A percentile compares a stretch with the other conserved stretches of the same genome.
Conservation (phyloP, 2,113 vertebrate species). For the Pelmatolapia mariae region DNA sequence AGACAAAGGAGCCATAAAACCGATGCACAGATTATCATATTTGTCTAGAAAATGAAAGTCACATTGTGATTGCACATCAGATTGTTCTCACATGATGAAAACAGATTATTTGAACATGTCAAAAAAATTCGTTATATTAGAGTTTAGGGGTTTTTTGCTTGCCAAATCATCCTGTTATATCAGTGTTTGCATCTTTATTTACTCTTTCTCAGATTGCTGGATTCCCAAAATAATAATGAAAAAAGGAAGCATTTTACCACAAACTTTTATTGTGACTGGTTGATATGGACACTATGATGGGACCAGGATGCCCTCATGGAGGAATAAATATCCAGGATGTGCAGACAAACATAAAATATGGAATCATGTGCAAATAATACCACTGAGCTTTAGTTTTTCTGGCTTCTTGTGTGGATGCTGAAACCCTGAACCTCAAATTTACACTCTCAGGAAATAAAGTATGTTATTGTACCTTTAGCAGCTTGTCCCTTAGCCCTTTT, state of each 20-base stretch:
- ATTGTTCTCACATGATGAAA: background rate
- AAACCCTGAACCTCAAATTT: background rate
- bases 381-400: background rate
- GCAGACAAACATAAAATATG: background rate
- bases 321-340: background rate
- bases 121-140: accelerated
- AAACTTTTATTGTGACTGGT: background rate
- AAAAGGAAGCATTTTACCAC: background rate
- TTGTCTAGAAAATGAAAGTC: background rate
- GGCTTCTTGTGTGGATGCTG: background rate
- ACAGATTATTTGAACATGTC: background rate
- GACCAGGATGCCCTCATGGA: background rate
- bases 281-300: background rate
- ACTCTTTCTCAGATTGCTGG: background rate
- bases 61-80: background rate
- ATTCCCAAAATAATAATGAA: background rate
- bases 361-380: background rate
- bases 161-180: background rate
- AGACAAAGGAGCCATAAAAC: background rate
- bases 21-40: background rate
- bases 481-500: background rate
- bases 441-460: background rate
- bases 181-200: background rate
- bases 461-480: background rate
- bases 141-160: background rate